Percentiles rank a stretch among this genome's conserved stretches.
Conservation (phyloP, 2,113 vertebrate genomes). For the Candoia aspera region DNA sequence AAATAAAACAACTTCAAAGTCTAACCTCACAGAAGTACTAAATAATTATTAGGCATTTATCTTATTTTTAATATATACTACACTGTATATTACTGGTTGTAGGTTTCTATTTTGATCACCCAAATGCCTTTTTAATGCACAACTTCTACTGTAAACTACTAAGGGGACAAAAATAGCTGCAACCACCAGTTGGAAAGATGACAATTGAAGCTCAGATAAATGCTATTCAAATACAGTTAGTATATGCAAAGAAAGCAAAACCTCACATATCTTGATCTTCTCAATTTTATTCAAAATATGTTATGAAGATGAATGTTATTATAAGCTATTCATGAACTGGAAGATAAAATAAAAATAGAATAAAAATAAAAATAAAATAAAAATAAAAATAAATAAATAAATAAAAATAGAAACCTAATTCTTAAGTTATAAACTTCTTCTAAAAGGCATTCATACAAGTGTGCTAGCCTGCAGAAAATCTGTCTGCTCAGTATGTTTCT, state of each 20-base stretch:
- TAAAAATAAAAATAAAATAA: too few relatives aligned
- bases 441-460: background rate
- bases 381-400: too few relatives aligned
- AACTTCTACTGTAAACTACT: background rate
- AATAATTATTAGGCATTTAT: background rate
- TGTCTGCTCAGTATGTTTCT: slow-evolving; percentile 8
- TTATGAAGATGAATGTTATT: background rate
- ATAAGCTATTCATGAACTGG: background rate
- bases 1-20: background rate
- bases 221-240: background rate
- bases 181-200: background rate
- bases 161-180: background rate
- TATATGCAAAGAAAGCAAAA: background rate
- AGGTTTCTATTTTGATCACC: background rate
- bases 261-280: too few relatives aligned
- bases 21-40: background rate
- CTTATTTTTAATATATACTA: background rate
- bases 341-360: too few relatives aligned
- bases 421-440: background rate
- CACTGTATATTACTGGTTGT: background rate
- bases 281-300: background rate
- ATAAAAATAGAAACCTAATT: background rate
- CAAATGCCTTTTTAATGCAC: background rate
- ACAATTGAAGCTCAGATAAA: background rate
- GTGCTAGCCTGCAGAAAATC: background rate